Evolutionary conservation across 2,797 vertebrate species (phyloP), one percentile per base, ranked within the genome.

Genomic region (Alosa sapidissima): DNA sequence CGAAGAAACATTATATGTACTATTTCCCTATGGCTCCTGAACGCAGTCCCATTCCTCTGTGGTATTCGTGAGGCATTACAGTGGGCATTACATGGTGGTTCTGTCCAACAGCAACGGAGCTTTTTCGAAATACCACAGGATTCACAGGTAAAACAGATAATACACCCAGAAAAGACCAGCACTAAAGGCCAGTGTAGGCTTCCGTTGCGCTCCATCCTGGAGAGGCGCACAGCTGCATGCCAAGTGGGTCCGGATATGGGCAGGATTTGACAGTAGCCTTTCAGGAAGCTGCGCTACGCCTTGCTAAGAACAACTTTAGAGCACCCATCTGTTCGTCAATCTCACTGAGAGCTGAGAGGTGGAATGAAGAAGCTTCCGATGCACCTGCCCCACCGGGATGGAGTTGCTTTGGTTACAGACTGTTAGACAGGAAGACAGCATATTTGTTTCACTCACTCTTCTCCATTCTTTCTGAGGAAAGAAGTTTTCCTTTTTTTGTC

Each of bases 341-440:
- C 72, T 78, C 72, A 21, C 47, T 6, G 41, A 78, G 41, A 78
- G 72, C 36, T 45, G 72, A 78, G 33, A 45, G 36, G 72, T 2
- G 33, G 13, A 3, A 72, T 1, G 5, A 36, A 36, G 65, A 72
- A 36, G 65, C 14, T 72, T 72, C 28, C 28, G 28, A 1, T 36
- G 21, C 36, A 47, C 72, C 72, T 78, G 68, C 6, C 5, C 68
- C 3, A 4, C 14, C 14, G 36, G 72, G 36, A 78, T 21, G 41
- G 72, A 47, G 72, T 21, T 78, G 72, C 72, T 78, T 78, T 21
- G 41, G 36, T 78, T 78, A 47, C 72, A 78, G 72, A 47, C 41
- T 41, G 72, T 78, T 78, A 19, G 72, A 45, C 41, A 78, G 72
- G 16, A 19, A 78, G 41, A 19, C 36, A 78, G 14, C 19, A 16